Evolutionary conservation across 2,113 vertebrate species (phyloP).

Genomic region (Oenanthe melanoleuca): DNA sequence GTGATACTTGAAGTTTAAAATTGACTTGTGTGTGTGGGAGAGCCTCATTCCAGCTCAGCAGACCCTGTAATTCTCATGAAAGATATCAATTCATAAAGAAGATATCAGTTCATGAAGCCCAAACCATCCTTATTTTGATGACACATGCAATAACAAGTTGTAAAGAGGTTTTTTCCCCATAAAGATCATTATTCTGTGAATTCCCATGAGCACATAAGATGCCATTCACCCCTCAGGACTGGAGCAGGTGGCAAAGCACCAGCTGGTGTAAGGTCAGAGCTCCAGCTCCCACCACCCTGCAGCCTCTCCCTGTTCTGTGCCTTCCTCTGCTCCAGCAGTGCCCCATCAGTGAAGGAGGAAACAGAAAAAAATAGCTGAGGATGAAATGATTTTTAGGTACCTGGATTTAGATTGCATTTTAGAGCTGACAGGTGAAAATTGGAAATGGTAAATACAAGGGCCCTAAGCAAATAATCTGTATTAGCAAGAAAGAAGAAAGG

Average conservation of each 20-base stretch:
- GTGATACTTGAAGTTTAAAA: background rate
- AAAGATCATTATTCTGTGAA: background rate
- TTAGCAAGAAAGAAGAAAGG: background rate
- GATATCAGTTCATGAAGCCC: background rate
- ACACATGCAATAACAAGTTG: background rate
- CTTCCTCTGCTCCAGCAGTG: background rate
- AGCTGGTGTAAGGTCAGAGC: background rate
- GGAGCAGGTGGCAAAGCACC: accelerated
- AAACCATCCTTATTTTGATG: background rate
- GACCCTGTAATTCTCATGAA: background rate
- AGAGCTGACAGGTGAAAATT: constrained; percentile 1
- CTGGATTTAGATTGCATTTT: background rate
- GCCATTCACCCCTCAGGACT: background rate
- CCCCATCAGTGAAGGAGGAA: accelerated
- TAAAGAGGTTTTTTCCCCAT: background rate
- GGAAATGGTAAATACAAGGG: background rate
- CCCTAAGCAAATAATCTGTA: background rate
- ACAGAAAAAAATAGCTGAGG: background rate
- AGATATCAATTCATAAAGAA: background rate
- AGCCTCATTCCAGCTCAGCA: background rate
- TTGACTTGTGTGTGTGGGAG: background rate
- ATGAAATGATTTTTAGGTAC: background rate
- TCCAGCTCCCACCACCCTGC: background rate
- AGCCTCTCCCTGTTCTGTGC: no score
- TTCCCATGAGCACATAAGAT: background rate